Evolutionary conservation across 2,888 invertebrate species (phyloP).

Genomic region (Tenthredo distinguenda): DNA sequence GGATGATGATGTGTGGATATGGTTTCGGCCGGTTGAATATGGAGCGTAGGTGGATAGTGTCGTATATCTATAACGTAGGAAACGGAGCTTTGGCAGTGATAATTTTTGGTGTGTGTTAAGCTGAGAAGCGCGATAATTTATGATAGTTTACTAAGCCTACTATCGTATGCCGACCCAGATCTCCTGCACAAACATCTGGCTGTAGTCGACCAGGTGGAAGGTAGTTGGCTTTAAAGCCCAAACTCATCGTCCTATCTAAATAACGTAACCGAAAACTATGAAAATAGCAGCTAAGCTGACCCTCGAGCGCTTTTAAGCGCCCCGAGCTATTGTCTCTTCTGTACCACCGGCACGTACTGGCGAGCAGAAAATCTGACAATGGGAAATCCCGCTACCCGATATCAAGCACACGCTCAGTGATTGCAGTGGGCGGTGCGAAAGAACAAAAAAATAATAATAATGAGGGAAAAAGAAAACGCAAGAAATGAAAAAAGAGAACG

Average conservation of each 20-base stretch:
- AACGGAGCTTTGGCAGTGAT: constrained; percentile 4
- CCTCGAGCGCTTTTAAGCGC: background rate
- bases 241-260: constrained; percentile 45
- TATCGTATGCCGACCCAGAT: constrained; percentile 68
- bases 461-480: background rate
- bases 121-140: constrained; percentile 66
- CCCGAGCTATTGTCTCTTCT: constrained; percentile 31
- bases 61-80: background rate
- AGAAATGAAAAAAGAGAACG: background rate
- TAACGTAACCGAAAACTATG: constrained; percentile 50
- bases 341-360: background rate
- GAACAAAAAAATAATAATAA: background rate
- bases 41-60: background rate
- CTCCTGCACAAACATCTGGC: constrained; percentile 66
- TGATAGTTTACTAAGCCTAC: constrained; percentile 70
- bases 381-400: constrained; percentile 1
- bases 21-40: background rate
- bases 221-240: constrained; percentile 24
- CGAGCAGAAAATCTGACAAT: constrained; percentile 15
- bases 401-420: background rate
- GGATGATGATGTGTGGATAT: background rate
- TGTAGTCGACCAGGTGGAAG: constrained; percentile 2
- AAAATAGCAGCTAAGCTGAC: constrained; percentile 39
- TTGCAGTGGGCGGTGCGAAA: background rate
- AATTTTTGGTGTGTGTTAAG: constrained; percentile 27